phyloP scores from a whole-genome alignment of 92 coral and sea anemone genomes.

The Epizoanthus scotinus region DNA sequence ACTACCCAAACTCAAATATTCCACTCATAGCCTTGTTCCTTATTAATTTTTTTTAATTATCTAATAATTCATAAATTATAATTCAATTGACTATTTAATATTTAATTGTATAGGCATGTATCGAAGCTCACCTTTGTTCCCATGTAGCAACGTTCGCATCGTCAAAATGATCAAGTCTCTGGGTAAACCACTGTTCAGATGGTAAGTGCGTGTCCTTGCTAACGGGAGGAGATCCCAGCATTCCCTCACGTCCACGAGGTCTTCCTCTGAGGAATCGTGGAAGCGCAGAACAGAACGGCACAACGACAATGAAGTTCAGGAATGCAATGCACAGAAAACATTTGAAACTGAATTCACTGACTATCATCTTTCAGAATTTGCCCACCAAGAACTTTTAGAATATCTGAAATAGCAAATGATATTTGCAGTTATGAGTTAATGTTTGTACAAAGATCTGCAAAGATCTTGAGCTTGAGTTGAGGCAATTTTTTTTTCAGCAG shows the following conservation, averaged over 20 bases:
- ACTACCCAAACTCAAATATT: too few species aligned
- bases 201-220: conserved; percentile 61
- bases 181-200: conserved; percentile 87
- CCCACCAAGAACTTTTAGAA: background rate
- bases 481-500: background rate
- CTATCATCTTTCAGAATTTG: background rate
- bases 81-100: too few species aligned
- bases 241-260: conserved; percentile 81
- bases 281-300: conserved; percentile 22
- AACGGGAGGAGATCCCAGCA: conserved; percentile 71
- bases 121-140: conserved; percentile 72
- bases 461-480: background rate
- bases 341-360: background rate
- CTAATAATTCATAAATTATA: too few species aligned
- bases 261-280: conserved; percentile 83
- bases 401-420: background rate
- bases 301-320: conserved; percentile 13
- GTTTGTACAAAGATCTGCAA: background rate
- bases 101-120: too few species aligned
- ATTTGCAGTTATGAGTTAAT: background rate
- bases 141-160: conserved; percentile 88
- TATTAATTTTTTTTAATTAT: too few species aligned
- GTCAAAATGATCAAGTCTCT: conserved; percentile 88
- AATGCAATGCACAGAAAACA: conserved; percentile 13
- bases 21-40: too few species aligned